Evolutionary conservation across 2,797 vertebrate species (phyloP).

Genomic region (Spheniscus humboldti): DNA sequence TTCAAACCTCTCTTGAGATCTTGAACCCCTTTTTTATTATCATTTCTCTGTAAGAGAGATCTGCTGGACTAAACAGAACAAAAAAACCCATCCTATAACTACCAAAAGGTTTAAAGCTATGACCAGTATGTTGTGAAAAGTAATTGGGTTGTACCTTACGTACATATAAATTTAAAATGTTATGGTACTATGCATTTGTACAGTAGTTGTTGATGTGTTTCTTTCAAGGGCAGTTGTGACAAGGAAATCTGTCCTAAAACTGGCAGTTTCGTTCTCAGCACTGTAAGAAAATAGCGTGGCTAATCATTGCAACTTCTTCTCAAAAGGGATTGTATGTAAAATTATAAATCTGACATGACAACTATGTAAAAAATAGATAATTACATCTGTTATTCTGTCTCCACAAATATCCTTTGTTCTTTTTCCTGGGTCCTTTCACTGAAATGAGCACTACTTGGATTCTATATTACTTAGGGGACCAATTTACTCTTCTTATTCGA

Average conservation of each 20-base stretch:
- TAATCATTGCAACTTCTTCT: slow-evolving; percentile 25
- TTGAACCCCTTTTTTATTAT: slow-evolving; percentile 42
- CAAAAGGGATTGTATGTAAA: slow-evolving; percentile 50
- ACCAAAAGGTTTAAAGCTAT: slow-evolving; percentile 10
- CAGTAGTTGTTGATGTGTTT: slow-evolving; percentile 25
- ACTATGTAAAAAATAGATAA: slow-evolving; percentile 56
- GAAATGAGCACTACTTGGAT: background rate
- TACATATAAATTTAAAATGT: slow-evolving; percentile 32
- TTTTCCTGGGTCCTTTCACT: background rate
- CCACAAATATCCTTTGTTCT: background rate
- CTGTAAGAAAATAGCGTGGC: slow-evolving; percentile 51
- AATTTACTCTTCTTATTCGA: background rate
- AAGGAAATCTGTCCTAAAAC: slow-evolving; percentile 15
- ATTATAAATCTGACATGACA: slow-evolving; percentile 31
- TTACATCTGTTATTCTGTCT: slow-evolving; percentile 41
- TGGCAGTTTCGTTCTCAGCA: slow-evolving; percentile 36
- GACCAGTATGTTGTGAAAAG: slow-evolving; percentile 10
- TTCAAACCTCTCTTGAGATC: slow-evolving; percentile 24
- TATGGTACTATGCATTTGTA: slow-evolving; percentile 15
- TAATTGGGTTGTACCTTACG: slow-evolving; percentile 16
- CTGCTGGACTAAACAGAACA: background rate
- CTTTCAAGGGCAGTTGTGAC: slow-evolving; percentile 40
- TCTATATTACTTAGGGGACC: background rate
- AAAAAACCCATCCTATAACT: background rate
- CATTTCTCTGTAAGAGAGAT: slow-evolving; percentile 40